Percentiles rank a stretch among this genome's conserved stretches.
These are phyloP conservation scores for Rhinichthys klamathensis DNA, from an alignment of 2,113 vertebrate species.

Conservation along the genomic window DNA sequence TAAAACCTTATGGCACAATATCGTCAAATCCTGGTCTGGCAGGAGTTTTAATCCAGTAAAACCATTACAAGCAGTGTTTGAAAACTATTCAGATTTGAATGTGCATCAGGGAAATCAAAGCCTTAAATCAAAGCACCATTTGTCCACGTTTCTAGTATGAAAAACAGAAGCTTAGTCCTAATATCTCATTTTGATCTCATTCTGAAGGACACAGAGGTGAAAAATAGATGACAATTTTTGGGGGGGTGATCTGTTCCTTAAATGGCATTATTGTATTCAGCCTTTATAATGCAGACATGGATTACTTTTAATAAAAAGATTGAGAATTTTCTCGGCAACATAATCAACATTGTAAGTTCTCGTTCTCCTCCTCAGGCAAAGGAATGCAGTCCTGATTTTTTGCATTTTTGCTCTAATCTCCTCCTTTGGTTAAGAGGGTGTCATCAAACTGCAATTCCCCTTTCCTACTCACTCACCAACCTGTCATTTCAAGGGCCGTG, in stretches of 20 bases:
- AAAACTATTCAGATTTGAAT: neutral
- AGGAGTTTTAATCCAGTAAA: neutral
- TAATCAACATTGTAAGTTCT: slow-evolving; percentile 2
- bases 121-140: neutral
- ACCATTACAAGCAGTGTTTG: neutral
- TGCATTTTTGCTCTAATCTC: slow-evolving; percentile 24
- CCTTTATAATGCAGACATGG: neutral
- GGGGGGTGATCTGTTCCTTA: neutral
- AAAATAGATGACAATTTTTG: neutral
- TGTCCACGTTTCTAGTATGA: neutral
- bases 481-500: slow-evolving; percentile 18
- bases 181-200: neutral
- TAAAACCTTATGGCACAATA: neutral
- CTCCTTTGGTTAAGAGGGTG: slow-evolving; percentile 28
- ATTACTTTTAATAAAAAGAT: slow-evolving; percentile 3
- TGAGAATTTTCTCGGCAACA: neutral
- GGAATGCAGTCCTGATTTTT: neutral
- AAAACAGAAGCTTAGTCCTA: neutral
- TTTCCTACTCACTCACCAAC: slow-evolving; percentile 31
- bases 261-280: neutral
- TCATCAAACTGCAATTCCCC: slow-evolving; percentile 32
- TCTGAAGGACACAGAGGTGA: neutral
- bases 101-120: neutral
- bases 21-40: neutral
- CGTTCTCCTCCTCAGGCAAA: neutral